Conservation (phyloP, 2,888 invertebrate genomes). For the Clivina fossor region DNA sequence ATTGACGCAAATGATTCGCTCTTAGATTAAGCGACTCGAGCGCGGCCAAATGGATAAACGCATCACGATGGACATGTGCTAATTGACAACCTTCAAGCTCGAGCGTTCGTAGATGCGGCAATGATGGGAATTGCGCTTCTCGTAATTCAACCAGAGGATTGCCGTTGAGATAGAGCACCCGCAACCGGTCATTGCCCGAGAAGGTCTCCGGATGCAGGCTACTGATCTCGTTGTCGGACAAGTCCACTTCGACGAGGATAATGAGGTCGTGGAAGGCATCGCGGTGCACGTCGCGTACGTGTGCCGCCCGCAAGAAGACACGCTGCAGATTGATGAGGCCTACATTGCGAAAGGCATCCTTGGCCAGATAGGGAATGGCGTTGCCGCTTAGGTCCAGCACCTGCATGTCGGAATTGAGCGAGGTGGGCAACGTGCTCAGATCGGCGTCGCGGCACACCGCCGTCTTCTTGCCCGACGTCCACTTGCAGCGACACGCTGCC, state of each 20-base stretch:
- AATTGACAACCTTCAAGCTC: slow-evolving; percentile 81
- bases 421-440: slow-evolving; percentile 74
- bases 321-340: slow-evolving; percentile 83
- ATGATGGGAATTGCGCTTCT: slow-evolving; percentile 77
- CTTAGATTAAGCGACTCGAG: slow-evolving; percentile 78
- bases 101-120: slow-evolving; percentile 78
- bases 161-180: slow-evolving; percentile 75
- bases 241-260: slow-evolving; percentile 83
- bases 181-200: slow-evolving; percentile 78
- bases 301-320: slow-evolving; percentile 75
- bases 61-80: slow-evolving; percentile 71
- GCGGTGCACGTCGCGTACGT: slow-evolving; percentile 73
- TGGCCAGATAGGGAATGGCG: slow-evolving; percentile 71
- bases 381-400: slow-evolving; percentile 84
- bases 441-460: slow-evolving; percentile 82
- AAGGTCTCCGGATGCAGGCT: slow-evolving; percentile 78
- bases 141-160: slow-evolving; percentile 76
- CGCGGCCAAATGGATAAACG: slow-evolving; percentile 73
- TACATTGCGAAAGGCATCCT: slow-evolving; percentile 76
- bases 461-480: slow-evolving; percentile 89
- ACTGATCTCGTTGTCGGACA: slow-evolving; percentile 78
- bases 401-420: slow-evolving; percentile 75
- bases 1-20: slow-evolving; percentile 73
- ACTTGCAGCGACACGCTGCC: slow-evolving; percentile 84
- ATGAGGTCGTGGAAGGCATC: slow-evolving; percentile 86